Evolutionary conservation across 2,113 vertebrate genomes (phyloP).

Genomic region (Pitta sordida): DNA sequence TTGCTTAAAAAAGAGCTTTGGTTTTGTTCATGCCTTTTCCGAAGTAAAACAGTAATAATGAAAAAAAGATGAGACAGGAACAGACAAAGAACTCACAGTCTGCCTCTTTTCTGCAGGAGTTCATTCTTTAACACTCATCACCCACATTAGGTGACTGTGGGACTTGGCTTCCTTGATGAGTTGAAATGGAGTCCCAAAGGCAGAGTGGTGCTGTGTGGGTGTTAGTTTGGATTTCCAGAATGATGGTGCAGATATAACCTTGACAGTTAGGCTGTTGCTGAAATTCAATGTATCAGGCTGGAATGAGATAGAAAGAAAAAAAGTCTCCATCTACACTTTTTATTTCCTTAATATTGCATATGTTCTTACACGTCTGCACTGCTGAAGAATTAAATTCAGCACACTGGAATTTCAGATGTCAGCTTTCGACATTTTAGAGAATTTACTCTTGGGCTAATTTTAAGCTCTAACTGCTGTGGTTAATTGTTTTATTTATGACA

Average conservation of each 20-base stretch:
- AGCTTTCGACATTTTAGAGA: constrained; percentile 14
- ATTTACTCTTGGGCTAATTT: constrained; percentile 27
- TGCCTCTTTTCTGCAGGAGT: constrained; percentile 15
- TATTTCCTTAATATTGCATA: background rate
- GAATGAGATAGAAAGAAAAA: background rate
- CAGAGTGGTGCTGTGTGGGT: constrained; percentile 1
- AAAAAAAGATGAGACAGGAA: background rate
- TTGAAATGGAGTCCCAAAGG: constrained; percentile 11
- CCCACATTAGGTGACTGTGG: constrained; percentile 14
- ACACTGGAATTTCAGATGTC: constrained; percentile 7
- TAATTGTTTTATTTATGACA: constrained; percentile 35
- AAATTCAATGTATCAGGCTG: constrained; percentile 12
- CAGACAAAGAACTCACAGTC: background rate
- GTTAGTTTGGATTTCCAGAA: constrained; percentile 44
- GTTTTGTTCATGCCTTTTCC: background rate
- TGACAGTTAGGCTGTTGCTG: constrained; percentile 24
- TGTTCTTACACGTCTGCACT: background rate
- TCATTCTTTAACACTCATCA: constrained; percentile 40
- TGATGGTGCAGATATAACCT: constrained; percentile 22
- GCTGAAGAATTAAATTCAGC: background rate
- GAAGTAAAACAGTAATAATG: constrained; percentile 3
- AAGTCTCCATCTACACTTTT: background rate
- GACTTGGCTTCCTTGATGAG: background rate
- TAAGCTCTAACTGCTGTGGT: background rate
- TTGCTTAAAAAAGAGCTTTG: background rate